These are phyloP conservation scores for Gopherus evgoodei DNA, from an alignment of 2,113 vertebrate species.

Conservation along the genomic window DNA sequence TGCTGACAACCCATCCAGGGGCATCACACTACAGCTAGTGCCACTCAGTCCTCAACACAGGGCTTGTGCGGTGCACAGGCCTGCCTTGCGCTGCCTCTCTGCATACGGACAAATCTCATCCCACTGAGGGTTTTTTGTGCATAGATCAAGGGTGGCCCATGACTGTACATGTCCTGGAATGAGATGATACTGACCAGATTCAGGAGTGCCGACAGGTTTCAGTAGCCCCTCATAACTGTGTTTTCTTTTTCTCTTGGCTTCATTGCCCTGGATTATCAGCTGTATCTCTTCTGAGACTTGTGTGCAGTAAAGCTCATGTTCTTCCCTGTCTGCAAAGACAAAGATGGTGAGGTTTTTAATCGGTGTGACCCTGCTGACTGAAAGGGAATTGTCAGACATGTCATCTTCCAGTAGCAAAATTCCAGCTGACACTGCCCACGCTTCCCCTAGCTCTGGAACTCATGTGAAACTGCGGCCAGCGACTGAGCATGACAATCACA, in stretches of 20 bases:
- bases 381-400: neutral
- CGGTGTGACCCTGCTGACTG: neutral
- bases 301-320: neutral
- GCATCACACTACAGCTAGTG: fast-evolving
- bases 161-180: fast-evolving
- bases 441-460: fast-evolving
- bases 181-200: constrained; percentile 29
- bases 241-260: neutral
- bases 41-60: fast-evolving
- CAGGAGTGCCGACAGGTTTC: fast-evolving
- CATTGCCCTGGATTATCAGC: constrained; percentile 3
- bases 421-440: neutral
- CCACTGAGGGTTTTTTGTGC: fast-evolving
- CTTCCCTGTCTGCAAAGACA: neutral
- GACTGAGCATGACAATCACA: too few relatives aligned
- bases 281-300: neutral
- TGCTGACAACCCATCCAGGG: neutral
- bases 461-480: fast-evolving
- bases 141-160: fast-evolving
- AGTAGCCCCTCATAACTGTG: fast-evolving
- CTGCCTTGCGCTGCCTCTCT: neutral
- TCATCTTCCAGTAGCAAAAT: neutral
- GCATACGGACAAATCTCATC: fast-evolving
- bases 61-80: fast-evolving
- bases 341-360: neutral